Evolutionary conservation across 2,113 vertebrate genomes (phyloP), one percentile per base, ranked within the genome.

Genomic region (Thamnaconus septentrionalis): DNA sequence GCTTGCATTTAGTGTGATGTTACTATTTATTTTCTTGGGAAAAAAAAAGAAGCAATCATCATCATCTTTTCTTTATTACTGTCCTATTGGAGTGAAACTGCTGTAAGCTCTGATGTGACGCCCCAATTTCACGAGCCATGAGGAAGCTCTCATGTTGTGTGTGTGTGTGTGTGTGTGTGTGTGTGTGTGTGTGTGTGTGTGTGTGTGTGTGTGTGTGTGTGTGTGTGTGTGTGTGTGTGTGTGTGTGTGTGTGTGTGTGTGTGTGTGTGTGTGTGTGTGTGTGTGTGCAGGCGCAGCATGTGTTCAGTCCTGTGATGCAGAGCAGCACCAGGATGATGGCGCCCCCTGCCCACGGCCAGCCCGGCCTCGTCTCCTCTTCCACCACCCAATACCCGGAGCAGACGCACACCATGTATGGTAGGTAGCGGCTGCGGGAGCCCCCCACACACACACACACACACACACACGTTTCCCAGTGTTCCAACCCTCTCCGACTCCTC

Each of bases 371-470:
- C 48, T 96, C 96, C 6, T 97, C 96, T 57, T 95, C 96, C 44
- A 94, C 95, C 61, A 89, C 94, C 76, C 97, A 99, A 90, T 99
- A 96, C 80, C 94, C 93, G 74, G 97, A 99, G 86, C 96, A 98
- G 94, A 96, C 96, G 57, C 97, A 99, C 90, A 94, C 96, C 56
- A 98, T 98, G 96, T 99, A 98, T 94, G 96, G 96, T 99, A 96
- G 72, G 96, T 91, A 44, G 31, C 31, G 7, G 39, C 7, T 40
- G 0, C n/a, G 8, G 5, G 4, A 56, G 8, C 46, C 2, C 18
- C 46, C 39, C 18, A 41, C 4, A 7, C 31, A 11, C 10, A n/a
- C 18, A 31, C 18, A 1, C 18, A 2, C 1, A 8, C 9, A 3
- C 48, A 49, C 8, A 10, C 48, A 10, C 3, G 48, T 3, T 10